Evolutionary conservation across 2,797 vertebrate species (phyloP).

Genomic region (Gallinago nigripennis): DNA sequence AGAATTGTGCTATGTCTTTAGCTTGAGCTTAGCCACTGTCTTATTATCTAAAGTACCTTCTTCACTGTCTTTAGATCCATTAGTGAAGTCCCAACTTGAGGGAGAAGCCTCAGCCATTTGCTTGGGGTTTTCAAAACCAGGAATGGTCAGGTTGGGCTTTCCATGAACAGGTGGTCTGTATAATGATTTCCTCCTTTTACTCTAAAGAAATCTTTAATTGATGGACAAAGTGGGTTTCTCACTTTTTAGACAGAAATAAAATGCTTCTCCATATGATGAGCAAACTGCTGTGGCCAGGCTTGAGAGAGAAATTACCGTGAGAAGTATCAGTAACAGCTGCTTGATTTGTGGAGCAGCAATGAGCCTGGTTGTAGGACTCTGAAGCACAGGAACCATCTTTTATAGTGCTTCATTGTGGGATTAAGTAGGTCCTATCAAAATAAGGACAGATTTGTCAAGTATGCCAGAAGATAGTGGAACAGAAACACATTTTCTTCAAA

Average conservation of each 20-base stretch:
- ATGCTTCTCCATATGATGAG: background rate
- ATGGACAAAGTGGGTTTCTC: background rate
- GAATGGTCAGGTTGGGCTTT: background rate
- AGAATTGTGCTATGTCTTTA: background rate
- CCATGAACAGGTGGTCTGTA: background rate
- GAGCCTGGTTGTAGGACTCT: background rate
- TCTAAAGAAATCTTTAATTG: background rate
- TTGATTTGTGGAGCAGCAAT: background rate
- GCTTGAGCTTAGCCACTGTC: background rate
- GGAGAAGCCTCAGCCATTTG: background rate
- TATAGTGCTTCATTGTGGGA: background rate
- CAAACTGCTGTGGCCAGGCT: background rate
- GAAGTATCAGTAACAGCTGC: background rate
- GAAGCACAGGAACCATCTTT: background rate
- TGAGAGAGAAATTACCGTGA: background rate
- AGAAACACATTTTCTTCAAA: background rate
- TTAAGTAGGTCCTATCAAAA: background rate
- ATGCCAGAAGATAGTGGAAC: background rate
- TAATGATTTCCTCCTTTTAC: background rate
- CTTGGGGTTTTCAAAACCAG: background rate
- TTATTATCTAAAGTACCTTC: background rate
- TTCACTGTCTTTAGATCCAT: background rate
- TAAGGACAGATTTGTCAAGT: background rate
- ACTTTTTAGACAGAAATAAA: background rate
- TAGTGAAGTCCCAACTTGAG: background rate